phyloP scores from a whole-genome alignment of 2,113 vertebrate species.

The Leptodactylus fuscus region DNA sequence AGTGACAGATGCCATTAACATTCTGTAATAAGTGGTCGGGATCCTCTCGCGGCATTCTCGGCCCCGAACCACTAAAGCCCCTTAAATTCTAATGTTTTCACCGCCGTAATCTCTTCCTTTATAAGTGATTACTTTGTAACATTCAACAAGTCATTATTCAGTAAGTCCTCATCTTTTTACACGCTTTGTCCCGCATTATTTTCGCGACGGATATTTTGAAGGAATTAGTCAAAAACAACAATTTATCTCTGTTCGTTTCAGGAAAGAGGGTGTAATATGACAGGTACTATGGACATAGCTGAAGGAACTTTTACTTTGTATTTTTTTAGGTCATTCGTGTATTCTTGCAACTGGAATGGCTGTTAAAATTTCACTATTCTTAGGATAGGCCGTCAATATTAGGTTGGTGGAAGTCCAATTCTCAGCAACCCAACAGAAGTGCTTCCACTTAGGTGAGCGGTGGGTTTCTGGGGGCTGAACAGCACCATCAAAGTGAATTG shows the following conservation, averaged over 20 bases:
- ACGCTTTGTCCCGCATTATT: slow-evolving; percentile 2
- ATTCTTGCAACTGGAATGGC: too few relatives aligned
- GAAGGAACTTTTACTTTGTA: background rate
- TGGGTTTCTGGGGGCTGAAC: too few relatives aligned
- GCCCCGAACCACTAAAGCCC: slow-evolving; percentile 69
- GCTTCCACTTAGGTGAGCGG: too few relatives aligned
- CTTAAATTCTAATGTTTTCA: slow-evolving; percentile 72
- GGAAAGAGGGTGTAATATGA: background rate
- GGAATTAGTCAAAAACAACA: slow-evolving; percentile 42
- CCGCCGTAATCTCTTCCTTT: slow-evolving; percentile 66
- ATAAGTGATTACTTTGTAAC: slow-evolving; percentile 65
- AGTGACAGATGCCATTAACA: slow-evolving; percentile 84
- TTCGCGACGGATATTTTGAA: slow-evolving; percentile 15
- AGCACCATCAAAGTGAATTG: too few relatives aligned
- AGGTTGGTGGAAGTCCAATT: too few relatives aligned
- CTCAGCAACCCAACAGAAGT: too few relatives aligned
- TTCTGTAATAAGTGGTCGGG: slow-evolving; percentile 81
- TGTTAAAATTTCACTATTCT: too few relatives aligned
- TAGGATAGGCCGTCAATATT: too few relatives aligned
- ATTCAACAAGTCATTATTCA: slow-evolving; percentile 45
- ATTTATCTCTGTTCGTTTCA: background rate
- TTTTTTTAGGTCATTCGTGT: background rate
- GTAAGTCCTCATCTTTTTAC: slow-evolving; percentile 25
- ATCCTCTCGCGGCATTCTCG: slow-evolving; percentile 71
- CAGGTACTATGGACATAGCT: background rate